Conservation (phyloP, 1,140 invertebrate genomes). For the Zaprionus davidi region DNA sequence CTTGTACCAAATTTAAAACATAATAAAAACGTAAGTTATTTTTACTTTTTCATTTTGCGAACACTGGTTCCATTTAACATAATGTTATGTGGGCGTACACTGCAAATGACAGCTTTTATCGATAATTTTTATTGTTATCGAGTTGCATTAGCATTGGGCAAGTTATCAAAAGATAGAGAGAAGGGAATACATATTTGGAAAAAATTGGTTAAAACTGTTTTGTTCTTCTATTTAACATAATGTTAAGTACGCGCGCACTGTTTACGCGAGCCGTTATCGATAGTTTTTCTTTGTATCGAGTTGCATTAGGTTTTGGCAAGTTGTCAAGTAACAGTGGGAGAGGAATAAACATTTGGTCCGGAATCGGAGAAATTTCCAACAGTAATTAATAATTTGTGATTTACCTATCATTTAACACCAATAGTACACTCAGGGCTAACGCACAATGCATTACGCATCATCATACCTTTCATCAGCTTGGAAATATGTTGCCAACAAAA, state of each 20-base stretch:
- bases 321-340: conserved; percentile 13
- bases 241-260: not conserved
- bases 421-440: conserved; percentile 7
- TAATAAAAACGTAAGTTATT: not conserved
- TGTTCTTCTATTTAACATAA: not conserved
- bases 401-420: conserved; percentile 12
- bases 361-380: conserved; percentile 27
- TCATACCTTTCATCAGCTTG: conserved; percentile 63
- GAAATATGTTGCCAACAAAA: conserved; percentile 50
- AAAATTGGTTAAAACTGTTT: conserved; percentile 3
- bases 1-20: not conserved
- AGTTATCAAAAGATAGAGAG: not conserved
- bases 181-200: conserved; percentile 14
- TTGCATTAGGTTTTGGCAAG: conserved; percentile 16
- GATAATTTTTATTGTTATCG: conserved; percentile 16
- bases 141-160: conserved; percentile 14
- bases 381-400: conserved; percentile 41
- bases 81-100: not conserved
- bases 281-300: conserved; percentile 11
- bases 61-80: not conserved
- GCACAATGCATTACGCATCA: conserved; percentile 16
- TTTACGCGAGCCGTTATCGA: conserved; percentile 8
- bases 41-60: not conserved
- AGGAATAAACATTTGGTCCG: conserved; percentile 23
- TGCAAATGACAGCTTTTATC: not conserved